Conservation (phyloP, 2,113 vertebrate species). For the Dicerorhinus sumatrensis region DNA sequence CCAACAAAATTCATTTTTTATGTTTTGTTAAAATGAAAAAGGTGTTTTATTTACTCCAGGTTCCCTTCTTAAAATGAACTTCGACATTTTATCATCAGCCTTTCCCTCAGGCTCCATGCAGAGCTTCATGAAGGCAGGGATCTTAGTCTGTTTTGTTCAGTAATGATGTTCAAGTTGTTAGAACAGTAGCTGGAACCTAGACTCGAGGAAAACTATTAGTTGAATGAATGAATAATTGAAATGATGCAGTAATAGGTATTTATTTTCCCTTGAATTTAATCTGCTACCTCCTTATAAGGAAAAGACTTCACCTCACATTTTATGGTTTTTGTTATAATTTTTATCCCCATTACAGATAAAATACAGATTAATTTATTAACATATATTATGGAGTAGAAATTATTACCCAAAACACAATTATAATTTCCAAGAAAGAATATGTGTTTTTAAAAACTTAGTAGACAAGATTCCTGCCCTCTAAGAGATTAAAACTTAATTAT, state of each 20-base stretch:
- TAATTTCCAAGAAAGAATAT: background rate
- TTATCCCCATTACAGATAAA: background rate
- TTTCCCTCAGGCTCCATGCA: background rate
- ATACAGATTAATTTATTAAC: background rate
- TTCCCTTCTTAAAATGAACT: background rate
- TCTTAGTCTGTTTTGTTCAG: background rate
- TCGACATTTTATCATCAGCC: background rate
- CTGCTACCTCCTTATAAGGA: background rate
- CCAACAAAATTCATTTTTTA: background rate
- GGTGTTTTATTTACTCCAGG: background rate
- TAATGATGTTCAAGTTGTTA: background rate
- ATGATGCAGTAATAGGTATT: background rate
- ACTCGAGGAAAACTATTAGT: background rate
- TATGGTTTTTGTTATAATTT: background rate
- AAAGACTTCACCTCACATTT: background rate
- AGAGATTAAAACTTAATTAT: constrained; percentile 11
- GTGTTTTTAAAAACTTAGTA: background rate
- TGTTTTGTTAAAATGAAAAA: background rate
- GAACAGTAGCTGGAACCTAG: background rate
- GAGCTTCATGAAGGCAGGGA: background rate
- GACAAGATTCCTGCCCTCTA: background rate
- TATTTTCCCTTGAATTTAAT: background rate
- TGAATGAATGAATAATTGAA: background rate
- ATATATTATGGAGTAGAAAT: background rate
- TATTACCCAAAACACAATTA: background rate